Percentiles rank a stretch among this genome's conserved stretches.
These are phyloP conservation scores for Pygoscelis adeliae DNA, from an alignment of 2,113 vertebrate genomes.

Conservation along the genomic window DNA sequence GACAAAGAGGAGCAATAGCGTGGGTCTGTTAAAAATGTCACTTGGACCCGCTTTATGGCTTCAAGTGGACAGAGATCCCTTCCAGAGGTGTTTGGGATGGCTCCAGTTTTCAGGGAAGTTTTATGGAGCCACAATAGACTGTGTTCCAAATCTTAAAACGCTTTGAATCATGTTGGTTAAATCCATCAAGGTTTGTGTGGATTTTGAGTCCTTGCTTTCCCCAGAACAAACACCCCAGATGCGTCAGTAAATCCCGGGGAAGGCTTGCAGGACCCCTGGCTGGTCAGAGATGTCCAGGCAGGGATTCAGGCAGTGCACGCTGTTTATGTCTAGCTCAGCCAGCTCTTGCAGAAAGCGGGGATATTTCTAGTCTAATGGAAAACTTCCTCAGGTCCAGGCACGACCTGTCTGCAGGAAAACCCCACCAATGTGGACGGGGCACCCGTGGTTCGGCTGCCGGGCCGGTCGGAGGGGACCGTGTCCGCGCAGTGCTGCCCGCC, in stretches of 20 bases:
- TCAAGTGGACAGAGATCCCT: neutral
- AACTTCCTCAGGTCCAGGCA: neutral
- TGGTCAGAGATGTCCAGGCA: neutral
- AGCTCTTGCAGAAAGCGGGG: neutral
- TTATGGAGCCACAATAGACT: neutral
- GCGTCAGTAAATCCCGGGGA: neutral
- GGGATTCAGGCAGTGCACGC: neutral
- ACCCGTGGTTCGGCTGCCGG: fast-evolving
- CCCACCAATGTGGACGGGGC: neutral
- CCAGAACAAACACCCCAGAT: neutral
- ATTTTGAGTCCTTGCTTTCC: neutral
- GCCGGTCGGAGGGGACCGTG: fast-evolving
- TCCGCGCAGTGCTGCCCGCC: fast-evolving
- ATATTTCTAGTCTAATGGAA: neutral
- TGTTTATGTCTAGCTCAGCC: neutral
- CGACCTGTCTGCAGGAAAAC: neutral
- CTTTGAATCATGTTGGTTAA: neutral
- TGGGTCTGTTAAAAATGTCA: neutral
- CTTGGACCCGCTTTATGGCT: neutral
- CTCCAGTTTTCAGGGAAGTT: neutral
- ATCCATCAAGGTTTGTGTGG: neutral
- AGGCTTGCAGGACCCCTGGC: neutral
- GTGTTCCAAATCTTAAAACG: neutral
- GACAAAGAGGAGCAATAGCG: neutral
- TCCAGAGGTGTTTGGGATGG: neutral